Evolutionary conservation across 2,888 invertebrate genomes (phyloP).

Genomic region (Acrocyrtus sp.): DNA sequence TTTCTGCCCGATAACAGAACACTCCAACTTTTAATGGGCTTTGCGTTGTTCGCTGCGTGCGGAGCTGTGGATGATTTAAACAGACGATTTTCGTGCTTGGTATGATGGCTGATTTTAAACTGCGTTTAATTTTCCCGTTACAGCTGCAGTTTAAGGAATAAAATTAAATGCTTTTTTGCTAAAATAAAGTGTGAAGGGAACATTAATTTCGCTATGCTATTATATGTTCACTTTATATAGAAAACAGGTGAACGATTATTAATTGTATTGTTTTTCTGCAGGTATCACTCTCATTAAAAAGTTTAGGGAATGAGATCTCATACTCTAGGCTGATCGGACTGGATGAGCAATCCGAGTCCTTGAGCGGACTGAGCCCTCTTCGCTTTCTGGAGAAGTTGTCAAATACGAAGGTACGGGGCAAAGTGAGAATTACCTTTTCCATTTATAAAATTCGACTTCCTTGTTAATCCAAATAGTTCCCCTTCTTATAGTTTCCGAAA

Average conservation of each 20-base stretch:
- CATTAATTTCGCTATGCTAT: background rate
- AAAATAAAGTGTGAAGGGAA: background rate
- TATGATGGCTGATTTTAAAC: too few relatives aligned
- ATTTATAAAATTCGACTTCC: too few relatives aligned
- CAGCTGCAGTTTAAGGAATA: too few relatives aligned
- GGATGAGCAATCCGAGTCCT: conserved; percentile 74
- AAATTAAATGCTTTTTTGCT: background rate
- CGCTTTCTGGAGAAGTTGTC: conserved; percentile 77
- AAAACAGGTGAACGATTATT: background rate
- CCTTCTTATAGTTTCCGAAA: too few relatives aligned
- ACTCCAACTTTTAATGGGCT: too few relatives aligned
- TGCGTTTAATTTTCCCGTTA: too few relatives aligned
- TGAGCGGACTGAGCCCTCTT: conserved; percentile 76
- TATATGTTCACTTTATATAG: too few relatives aligned
- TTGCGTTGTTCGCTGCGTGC: too few relatives aligned
- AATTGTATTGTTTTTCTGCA: conserved; percentile 64
- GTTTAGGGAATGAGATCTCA: conserved; percentile 91
- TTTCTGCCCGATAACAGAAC: background rate
- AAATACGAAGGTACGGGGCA: conserved; percentile 75
- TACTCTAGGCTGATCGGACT: conserved; percentile 79
- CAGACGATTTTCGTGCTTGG: too few relatives aligned
- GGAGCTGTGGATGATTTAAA: too few relatives aligned
- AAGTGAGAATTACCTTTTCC: conserved; percentile 23
- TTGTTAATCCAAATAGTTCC: too few relatives aligned
- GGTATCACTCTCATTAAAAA: conserved; percentile 74